Conservation (phyloP, 2,797 vertebrate genomes). For the Leptatherina wallacei region DNA sequence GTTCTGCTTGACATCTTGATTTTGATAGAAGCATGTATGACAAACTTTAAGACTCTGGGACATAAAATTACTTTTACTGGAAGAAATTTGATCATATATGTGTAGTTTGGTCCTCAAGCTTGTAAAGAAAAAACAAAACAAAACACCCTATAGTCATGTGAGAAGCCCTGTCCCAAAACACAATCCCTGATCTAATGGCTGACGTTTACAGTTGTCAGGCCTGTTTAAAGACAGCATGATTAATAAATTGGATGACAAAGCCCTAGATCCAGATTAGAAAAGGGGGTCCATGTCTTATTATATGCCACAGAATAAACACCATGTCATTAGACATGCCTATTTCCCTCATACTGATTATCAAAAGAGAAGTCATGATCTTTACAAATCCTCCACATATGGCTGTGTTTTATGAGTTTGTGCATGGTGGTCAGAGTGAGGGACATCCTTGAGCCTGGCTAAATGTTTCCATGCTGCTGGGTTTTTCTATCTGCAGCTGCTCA, state of each 20-base stretch:
- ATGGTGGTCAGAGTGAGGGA: slow-evolving; percentile 64
- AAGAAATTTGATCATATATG: slow-evolving; percentile 22
- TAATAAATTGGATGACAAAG: slow-evolving; percentile 63
- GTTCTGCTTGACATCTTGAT: slow-evolving; percentile 40
- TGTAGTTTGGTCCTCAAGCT: slow-evolving; percentile 22
- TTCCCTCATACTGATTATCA: slow-evolving; percentile 50
- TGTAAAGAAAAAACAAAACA: slow-evolving; percentile 11
- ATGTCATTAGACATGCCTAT: slow-evolving; percentile 50
- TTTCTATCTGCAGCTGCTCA: slow-evolving; percentile 43
- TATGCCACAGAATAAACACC: slow-evolving; percentile 52
- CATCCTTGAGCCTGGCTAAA: slow-evolving; percentile 65
- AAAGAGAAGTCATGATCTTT: slow-evolving; percentile 52
- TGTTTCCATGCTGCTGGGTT: slow-evolving; percentile 63
- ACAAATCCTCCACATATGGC: slow-evolving; percentile 70
- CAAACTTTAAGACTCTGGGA: slow-evolving; percentile 15
- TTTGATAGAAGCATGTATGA: slow-evolving; percentile 16
- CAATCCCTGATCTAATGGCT: slow-evolving; percentile 15
- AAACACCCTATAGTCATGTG: neutral
- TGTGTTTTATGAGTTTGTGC: slow-evolving; percentile 62
- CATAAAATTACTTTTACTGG: slow-evolving; percentile 24
- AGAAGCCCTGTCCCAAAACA: slow-evolving; percentile 14
- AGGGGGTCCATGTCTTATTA: slow-evolving; percentile 57
- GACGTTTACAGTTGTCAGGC: slow-evolving; percentile 36
- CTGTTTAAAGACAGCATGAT: slow-evolving; percentile 21
- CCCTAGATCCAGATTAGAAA: slow-evolving; percentile 64